Base-by-base conservation (phyloP, 2,797 vertebrate genomes). In the Lagorchestes hirsutus region DNA sequence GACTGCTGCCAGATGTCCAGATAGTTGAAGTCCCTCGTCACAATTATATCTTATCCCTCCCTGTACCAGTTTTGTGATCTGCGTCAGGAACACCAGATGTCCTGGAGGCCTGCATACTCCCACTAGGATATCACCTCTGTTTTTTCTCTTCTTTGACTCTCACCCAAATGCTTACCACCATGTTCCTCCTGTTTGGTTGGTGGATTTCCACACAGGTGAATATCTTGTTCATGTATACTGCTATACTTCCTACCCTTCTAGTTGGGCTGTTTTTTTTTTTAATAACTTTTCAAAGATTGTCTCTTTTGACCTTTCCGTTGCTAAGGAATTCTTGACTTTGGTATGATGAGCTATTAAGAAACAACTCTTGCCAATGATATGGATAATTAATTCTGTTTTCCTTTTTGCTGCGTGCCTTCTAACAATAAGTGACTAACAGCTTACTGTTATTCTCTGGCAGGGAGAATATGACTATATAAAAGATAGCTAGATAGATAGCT, bases 71-170 rank as follows among this genome's bases (percentile, higher is more conserved):
- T 87, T 87, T 50, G 40, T 50, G 40, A 87, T 50, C 22, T 50
- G 74, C 40, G 40, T 87, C 40, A 87, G 74, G 74, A 87, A 27
- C 40, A 87, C 74, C 74, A 87, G 40, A 87, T 87, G 74, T 87
- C 74, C 40, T 87, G 74, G 18, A 87, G 3, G 74, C 74, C 74
- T 87, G 22, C 50, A 46, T 87, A 46, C 74, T 87, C 74, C 74
- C 74, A 87, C 74, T 40, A 87, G 74, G 74, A 87, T 87, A 87
- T 24, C 74, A 87, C 74, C 74, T 87, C 74, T 87, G 74, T 87
- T 87, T 87, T 87, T 87, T 87, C 74, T 50, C 40, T 87, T 82
- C n/a, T 82, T 46, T 82, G 22, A 87, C 40, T 87, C 74, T 87
- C 40, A 27, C n/a, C n/a, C n/a, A 82, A 82, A 82, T 24, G 18